Percentiles rank a stretch among this genome's conserved stretches.
Conservation (phyloP, 2,797 vertebrate species). For the Nasua narica region DNA sequence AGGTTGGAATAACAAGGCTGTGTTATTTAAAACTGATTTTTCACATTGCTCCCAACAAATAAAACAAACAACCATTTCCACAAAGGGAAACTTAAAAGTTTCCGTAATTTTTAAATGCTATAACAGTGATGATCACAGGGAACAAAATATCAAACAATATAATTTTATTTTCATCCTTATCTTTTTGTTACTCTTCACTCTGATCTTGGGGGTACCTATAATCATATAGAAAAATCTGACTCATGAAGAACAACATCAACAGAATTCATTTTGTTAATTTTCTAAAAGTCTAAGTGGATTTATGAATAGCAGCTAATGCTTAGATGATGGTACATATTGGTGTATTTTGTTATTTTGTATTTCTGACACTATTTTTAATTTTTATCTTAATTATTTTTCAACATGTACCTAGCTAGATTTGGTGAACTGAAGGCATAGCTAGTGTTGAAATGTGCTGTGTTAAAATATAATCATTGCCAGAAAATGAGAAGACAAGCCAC, state of each 20-base stretch:
- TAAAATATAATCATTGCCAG: constrained; percentile 21
- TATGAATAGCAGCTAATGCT: neutral
- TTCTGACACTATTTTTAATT: neutral
- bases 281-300: neutral
- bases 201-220: neutral
- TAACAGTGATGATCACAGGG: neutral
- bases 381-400: neutral
- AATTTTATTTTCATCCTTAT: neutral
- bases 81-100: neutral
- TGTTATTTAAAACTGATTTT: neutral
- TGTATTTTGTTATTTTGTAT: neutral
- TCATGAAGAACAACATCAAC: neutral
- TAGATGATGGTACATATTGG: neutral
- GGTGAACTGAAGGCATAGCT: neutral
- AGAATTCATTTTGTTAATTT: neutral
- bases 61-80: neutral
- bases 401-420: neutral
- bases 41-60: neutral
- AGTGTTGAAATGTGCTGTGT: neutral
- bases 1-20: neutral
- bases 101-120: neutral
- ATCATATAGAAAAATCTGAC: neutral
- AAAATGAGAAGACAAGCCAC: neutral
- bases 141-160: neutral
- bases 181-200: neutral